These are phyloP conservation scores for Bufotes viridis DNA, from an alignment of 2,797 vertebrate genomes.

Conservation along the genomic window DNA sequence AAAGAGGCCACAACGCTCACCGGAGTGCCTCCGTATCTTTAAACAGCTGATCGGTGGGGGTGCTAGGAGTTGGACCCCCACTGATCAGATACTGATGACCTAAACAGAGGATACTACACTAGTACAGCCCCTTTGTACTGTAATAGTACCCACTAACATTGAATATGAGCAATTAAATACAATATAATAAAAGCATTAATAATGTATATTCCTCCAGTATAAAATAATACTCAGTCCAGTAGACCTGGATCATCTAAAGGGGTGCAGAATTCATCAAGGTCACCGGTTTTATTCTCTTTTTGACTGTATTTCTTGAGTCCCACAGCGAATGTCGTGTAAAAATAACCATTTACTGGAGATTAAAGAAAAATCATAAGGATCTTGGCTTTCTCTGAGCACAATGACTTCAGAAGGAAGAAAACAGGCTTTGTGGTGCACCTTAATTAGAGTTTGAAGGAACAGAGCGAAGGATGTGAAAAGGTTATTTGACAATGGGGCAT, in stretches of 20 bases:
- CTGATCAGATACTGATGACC: too few species aligned
- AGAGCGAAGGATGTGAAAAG: constrained; percentile 11
- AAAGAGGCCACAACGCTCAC: too few species aligned
- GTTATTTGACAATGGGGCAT: constrained; percentile 21
- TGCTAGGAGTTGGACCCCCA: too few species aligned
- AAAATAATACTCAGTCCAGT: not conserved
- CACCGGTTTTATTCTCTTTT: constrained; percentile 15
- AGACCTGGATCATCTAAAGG: not conserved
- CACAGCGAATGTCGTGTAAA: constrained; percentile 17
- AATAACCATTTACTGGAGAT: not conserved
- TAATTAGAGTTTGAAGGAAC: constrained; percentile 33
- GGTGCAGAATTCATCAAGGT: not conserved
- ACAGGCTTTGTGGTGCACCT: not conserved
- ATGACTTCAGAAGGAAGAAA: constrained; percentile 1
- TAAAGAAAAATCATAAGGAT: constrained; percentile 8
- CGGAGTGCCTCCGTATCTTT: too few species aligned
- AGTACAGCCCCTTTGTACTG: too few species aligned
- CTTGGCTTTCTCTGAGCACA: not conserved
- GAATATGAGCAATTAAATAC: too few species aligned
- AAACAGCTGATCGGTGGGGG: too few species aligned
- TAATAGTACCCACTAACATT: too few species aligned
- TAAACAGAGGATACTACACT: too few species aligned
- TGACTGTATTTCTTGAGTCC: not conserved
- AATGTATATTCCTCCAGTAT: too few species aligned
- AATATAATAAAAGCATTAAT: not conserved